Evolutionary conservation across 2,113 vertebrate genomes (phyloP).

Genomic region (Amphilophus citrinellus): DNA sequence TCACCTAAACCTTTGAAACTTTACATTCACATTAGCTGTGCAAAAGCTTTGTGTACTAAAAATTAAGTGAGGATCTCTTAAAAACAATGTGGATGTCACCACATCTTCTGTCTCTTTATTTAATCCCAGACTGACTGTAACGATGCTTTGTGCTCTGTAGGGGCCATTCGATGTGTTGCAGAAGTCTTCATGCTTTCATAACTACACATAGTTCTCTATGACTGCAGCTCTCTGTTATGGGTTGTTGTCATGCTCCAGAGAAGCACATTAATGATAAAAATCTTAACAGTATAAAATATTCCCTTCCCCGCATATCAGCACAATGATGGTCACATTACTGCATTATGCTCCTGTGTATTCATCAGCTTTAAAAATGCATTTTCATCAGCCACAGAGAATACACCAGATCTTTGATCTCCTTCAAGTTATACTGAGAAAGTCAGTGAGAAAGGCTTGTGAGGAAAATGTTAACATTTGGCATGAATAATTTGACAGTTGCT

Average conservation of each 20-base stretch:
- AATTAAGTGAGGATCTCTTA: no score
- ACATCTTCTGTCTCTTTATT: neutral
- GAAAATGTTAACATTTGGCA: constrained; percentile 59
- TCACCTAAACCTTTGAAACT: neutral
- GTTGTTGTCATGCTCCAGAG: neutral
- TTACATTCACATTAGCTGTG: neutral
- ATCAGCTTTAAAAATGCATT: constrained; percentile 4
- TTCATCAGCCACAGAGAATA: neutral
- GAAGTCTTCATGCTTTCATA: neutral
- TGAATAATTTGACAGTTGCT: constrained; percentile 62
- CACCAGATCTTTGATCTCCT: constrained; percentile 1
- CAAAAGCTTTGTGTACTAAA: no score
- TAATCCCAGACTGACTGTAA: neutral
- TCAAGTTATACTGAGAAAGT: constrained; percentile 26
- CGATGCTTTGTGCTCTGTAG: neutral
- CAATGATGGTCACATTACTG: neutral
- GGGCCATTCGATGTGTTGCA: neutral
- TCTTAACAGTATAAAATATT: neutral
- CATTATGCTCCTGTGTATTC: neutral
- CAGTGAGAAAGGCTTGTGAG: constrained; percentile 23
- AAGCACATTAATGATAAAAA: neutral
- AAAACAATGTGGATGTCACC: neutral
- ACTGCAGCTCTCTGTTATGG: neutral
- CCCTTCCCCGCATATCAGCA: neutral
- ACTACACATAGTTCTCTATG: neutral